Conservation (phyloP, 2,797 vertebrate species). For the Erethizon dorsatum region DNA sequence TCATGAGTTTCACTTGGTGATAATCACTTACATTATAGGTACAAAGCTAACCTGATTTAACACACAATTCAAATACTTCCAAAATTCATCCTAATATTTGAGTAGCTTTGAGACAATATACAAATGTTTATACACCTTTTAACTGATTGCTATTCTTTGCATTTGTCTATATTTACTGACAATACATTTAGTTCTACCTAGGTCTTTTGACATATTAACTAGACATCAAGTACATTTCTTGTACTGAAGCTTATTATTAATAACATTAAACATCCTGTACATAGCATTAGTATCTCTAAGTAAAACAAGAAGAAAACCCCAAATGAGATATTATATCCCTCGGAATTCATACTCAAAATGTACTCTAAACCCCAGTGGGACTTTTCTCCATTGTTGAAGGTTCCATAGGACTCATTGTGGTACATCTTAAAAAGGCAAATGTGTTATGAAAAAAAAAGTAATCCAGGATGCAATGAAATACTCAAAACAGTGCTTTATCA, state of each 20-base stretch:
- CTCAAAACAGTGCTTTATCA: neutral
- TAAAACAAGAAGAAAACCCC: neutral
- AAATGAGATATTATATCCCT: neutral
- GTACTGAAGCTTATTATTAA: neutral
- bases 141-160: neutral
- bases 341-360: neutral
- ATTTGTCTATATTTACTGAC: conserved; percentile 17
- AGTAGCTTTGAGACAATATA: neutral
- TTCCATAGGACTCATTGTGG: neutral
- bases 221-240: neutral
- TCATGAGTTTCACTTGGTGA: neutral
- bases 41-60: conserved; percentile 34
- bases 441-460: neutral
- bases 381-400: neutral
- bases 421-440: conserved; percentile 4
- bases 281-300: neutral
- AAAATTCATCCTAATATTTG: neutral
- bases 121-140: conserved; percentile 16
- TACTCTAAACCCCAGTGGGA: neutral
- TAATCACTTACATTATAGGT: neutral
- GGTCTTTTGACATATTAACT: neutral
- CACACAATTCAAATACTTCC: conserved; percentile 22
- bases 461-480: conserved; percentile 21
- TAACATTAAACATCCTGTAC: neutral
- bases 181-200: neutral